A percentile compares a stretch with the other conserved stretches of the same genome.
phyloP scores from a whole-genome alignment of 2,797 vertebrate genomes.

The Labroides dimidiatus region DNA sequence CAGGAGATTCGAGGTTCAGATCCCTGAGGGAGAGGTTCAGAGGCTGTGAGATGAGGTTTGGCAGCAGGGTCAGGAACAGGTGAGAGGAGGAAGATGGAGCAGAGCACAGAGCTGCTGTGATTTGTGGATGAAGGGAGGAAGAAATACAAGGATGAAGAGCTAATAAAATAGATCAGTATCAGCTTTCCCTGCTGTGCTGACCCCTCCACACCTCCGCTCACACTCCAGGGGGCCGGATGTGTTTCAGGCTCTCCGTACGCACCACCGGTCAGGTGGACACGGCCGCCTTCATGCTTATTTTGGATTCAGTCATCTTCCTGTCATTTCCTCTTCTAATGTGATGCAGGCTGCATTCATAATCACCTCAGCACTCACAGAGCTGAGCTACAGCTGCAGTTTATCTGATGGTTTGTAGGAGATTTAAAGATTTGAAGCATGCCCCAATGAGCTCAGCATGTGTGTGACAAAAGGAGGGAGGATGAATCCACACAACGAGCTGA shows the following conservation, averaged over 20 bases:
- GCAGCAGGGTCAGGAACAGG: slow-evolving; percentile 49
- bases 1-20: slow-evolving; percentile 53
- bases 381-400: slow-evolving; percentile 65
- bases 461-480: slow-evolving; percentile 47
- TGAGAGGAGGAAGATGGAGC: slow-evolving; percentile 29
- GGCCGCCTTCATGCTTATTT: slow-evolving; percentile 29
- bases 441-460: slow-evolving; percentile 37
- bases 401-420: slow-evolving; percentile 63
- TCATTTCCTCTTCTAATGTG: slow-evolving; percentile 77
- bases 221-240: slow-evolving; percentile 32
- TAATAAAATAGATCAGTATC: slow-evolving; percentile 61
- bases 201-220: slow-evolving; percentile 40
- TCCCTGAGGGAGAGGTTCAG: slow-evolving; percentile 40
- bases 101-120: slow-evolving; percentile 18
- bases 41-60: slow-evolving; percentile 36
- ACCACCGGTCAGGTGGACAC: slow-evolving; percentile 30
- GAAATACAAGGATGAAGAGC: slow-evolving; percentile 25
- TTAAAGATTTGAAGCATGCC: slow-evolving; percentile 44
- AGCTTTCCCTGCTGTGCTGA: slow-evolving; percentile 34
- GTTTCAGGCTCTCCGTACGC: slow-evolving; percentile 7
- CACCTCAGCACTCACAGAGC: slow-evolving; percentile 39
- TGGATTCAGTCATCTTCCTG: slow-evolving; percentile 64
- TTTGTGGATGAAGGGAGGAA: slow-evolving; percentile 26
- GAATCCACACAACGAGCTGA: slow-evolving; percentile 32
- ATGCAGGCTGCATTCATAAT: slow-evolving; percentile 66